Percentiles rank a stretch among this genome's conserved stretches.
Conservation (phyloP, 2,888 invertebrate genomes). For the Apotomis turbidana region DNA sequence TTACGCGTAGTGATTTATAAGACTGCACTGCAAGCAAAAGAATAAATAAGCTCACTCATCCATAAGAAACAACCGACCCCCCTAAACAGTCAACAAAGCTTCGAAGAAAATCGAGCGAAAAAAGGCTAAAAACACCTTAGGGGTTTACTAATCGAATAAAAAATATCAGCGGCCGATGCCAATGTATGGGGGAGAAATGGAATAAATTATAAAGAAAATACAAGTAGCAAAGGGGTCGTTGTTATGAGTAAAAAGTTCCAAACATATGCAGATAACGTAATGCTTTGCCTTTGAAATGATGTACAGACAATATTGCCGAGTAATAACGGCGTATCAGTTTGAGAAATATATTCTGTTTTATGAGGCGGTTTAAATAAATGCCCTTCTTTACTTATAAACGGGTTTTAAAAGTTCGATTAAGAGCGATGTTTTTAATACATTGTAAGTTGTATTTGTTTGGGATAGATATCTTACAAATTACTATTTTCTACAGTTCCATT, state of each 20-base stretch:
- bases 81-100: conserved; percentile 83
- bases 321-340: conserved; percentile 49
- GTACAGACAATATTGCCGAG: conserved; percentile 60
- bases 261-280: conserved; percentile 75
- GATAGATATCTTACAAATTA: too few species aligned
- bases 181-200: conserved; percentile 81
- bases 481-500: too few species aligned
- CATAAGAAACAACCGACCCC: conserved; percentile 82
- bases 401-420: not conserved
- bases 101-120: conserved; percentile 84
- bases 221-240: conserved; percentile 78
- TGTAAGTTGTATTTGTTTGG: not conserved
- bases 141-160: conserved; percentile 86
- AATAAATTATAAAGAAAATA: conserved; percentile 84
- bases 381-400: conserved; percentile 1
- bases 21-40: conserved; percentile 50
- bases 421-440: not conserved
- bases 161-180: conserved; percentile 85
- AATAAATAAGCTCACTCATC: conserved; percentile 80
- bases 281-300: conserved; percentile 66
- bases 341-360: conserved; percentile 30
- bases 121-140: conserved; percentile 85
- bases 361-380: conserved; percentile 26
- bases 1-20: conserved; percentile 29
- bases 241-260: conserved; percentile 76